Evolutionary conservation across 2,113 vertebrate genomes (phyloP), one percentile per base, ranked within the genome.

Genomic region (Centropus unirufus): DNA sequence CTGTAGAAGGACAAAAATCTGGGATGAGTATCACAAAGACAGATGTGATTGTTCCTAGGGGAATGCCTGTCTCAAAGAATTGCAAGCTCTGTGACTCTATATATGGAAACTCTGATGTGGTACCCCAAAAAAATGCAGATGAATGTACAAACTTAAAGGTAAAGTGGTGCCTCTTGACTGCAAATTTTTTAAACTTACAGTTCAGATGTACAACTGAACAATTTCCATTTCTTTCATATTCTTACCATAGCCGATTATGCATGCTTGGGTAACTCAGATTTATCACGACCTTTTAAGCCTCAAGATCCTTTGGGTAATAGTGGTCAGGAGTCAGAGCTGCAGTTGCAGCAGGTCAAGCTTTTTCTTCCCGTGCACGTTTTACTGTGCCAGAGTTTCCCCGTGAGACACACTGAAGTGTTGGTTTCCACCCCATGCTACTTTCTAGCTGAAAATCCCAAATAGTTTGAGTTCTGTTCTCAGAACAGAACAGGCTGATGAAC

Each of bases 401-500:
- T 1, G 54, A 90, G 36, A 70, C n/a, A 61, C 29, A 23, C 72
- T 39, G 69, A 49, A 70, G 75, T 2, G 10, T 12, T 64, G 36
- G 8, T 67, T 94, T 81, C 73, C 42, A 93, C 30, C 40, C 61
- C 82, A 39, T 52, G 64, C 79, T 89, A 79, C 61, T 86, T 84
- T 72, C 58, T 57, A 94, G 69, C 57, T 68, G 57, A 64, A 93
- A 95, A 90, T 13, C 29, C 47, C 0, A 0, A 90, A 95, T 83
- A 93, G 78, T 92, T 81, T 27, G 3, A 63, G 58, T 82, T 93
- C 83, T 95, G 90, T 92, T 86, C 47, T 49, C 47, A 49, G 47
- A 49, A 21, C 22, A 49, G 47, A 23, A 49, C 22, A 49, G 47
- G 21, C 47, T 49, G 47, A 49, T 49, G 47, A 49, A 49, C 47